phyloP scores from a whole-genome alignment of 1,140 invertebrate genomes.

The Micrasema minimum region DNA sequence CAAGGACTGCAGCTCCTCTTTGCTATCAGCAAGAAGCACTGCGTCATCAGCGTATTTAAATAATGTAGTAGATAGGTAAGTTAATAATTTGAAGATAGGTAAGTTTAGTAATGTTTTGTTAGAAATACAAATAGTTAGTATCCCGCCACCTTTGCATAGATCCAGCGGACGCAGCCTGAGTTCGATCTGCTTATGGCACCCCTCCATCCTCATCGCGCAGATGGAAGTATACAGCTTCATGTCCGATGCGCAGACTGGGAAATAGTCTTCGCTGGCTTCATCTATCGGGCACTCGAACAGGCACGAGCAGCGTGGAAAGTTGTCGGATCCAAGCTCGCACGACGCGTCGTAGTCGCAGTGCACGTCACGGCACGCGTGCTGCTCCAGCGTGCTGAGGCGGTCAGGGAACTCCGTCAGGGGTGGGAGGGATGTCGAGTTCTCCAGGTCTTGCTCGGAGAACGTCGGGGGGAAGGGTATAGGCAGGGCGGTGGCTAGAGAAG shows the following conservation, averaged over 20 bases:
- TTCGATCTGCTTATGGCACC: slow-evolving; percentile 85
- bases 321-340: slow-evolving; percentile 80
- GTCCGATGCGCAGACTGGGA: slow-evolving; percentile 86
- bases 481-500: slow-evolving; percentile 49
- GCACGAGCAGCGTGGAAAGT: slow-evolving; percentile 81
- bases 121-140: slow-evolving; percentile 34
- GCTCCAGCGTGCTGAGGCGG: slow-evolving; percentile 64
- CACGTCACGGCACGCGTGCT: slow-evolving; percentile 80
- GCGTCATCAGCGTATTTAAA: too few relatives aligned
- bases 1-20: too few relatives aligned
- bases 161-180: slow-evolving; percentile 81
- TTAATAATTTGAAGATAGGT: too few relatives aligned
- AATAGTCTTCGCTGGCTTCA: slow-evolving; percentile 67
- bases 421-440: slow-evolving; percentile 45
- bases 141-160: slow-evolving; percentile 79
- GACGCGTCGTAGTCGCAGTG: slow-evolving; percentile 86
- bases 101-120: too few relatives aligned
- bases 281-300: slow-evolving; percentile 74
- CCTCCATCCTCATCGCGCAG: slow-evolving; percentile 88
- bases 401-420: slow-evolving; percentile 54
- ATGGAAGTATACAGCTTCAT: slow-evolving; percentile 82
- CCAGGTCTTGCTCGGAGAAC: slow-evolving; percentile 57
- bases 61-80: too few relatives aligned
- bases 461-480: slow-evolving; percentile 59
- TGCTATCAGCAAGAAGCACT: too few relatives aligned